A percentile compares a stretch with the other conserved stretches of the same genome.
phyloP scores from a whole-genome alignment of 2,888 invertebrate species.

The Pelosia muscerda region DNA sequence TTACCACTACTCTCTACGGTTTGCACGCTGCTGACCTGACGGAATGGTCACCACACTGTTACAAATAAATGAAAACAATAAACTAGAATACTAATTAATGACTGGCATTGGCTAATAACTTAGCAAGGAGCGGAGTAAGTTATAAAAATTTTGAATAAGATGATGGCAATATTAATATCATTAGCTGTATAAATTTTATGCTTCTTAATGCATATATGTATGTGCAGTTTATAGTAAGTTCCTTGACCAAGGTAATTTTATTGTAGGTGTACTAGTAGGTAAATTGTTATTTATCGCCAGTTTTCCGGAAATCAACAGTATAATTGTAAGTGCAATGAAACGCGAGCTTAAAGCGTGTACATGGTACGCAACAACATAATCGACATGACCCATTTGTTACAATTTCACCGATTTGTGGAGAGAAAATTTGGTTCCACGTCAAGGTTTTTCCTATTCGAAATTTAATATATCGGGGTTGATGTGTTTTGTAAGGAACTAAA shows the following conservation, averaged over 20 bases:
- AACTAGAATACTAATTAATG: too few relatives aligned
- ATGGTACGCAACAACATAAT: slow-evolving; percentile 50
- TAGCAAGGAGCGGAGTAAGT: too few relatives aligned
- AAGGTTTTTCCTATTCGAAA: slow-evolving; percentile 41
- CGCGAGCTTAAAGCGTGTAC: slow-evolving; percentile 41
- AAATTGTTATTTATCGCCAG: slow-evolving; percentile 64
- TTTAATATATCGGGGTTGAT: slow-evolving; percentile 44
- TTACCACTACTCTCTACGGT: too few relatives aligned
- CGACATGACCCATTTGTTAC: slow-evolving; percentile 49
- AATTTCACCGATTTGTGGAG: slow-evolving; percentile 41
- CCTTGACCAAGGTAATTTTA: slow-evolving; percentile 57
- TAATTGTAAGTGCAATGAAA: slow-evolving; percentile 59
- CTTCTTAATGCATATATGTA: too few relatives aligned
- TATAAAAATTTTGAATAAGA: too few relatives aligned
- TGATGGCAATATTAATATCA: too few relatives aligned
- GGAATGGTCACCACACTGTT: too few relatives aligned
- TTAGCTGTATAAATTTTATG: too few relatives aligned
- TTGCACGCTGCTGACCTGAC: too few relatives aligned
- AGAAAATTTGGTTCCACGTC: slow-evolving; percentile 36
- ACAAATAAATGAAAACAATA: too few relatives aligned
- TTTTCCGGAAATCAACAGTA: slow-evolving; percentile 58
- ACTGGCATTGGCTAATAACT: too few relatives aligned
- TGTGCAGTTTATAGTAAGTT: slow-evolving; percentile 35
- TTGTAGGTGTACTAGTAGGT: slow-evolving; percentile 50
- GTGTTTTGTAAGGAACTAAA: slow-evolving; percentile 55